A percentile compares a stretch with the other conserved stretches of the same genome.
phyloP scores from a whole-genome alignment of 2,113 vertebrate genomes.

The Vulpes lagopus region DNA sequence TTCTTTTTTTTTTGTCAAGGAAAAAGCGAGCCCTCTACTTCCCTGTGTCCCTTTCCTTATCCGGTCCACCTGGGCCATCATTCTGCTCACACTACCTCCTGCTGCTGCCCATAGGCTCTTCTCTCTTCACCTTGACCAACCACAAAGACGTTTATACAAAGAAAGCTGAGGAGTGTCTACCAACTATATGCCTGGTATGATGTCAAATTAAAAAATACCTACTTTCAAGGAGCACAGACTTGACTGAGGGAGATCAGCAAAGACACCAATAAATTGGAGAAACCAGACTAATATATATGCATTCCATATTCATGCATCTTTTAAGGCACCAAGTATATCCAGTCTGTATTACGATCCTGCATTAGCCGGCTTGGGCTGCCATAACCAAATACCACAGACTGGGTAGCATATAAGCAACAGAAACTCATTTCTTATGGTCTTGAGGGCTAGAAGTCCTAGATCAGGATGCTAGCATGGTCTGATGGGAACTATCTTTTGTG shows the following conservation, averaged over 20 bases:
- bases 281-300: background rate
- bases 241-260: background rate
- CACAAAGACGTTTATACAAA: background rate
- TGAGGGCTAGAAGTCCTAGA: background rate
- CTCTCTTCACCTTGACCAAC: background rate
- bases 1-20: background rate
- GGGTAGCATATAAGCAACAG: background rate
- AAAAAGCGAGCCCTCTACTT: background rate
- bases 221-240: background rate
- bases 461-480: background rate
- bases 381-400: background rate
- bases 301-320: background rate
- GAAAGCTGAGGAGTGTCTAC: background rate
- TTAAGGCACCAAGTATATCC: background rate
- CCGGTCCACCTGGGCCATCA: rapidly evolving
- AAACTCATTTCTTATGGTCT: background rate
- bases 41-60: rapidly evolving
- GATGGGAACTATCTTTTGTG: background rate
- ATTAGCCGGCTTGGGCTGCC: background rate
- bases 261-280: background rate
- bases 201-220: background rate
- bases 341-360: background rate
- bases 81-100: background rate
- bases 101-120: background rate
- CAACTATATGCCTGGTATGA: background rate